Base-by-base conservation (phyloP, 2,797 vertebrate genomes). In the Buphagus erythrorhynchus region DNA sequence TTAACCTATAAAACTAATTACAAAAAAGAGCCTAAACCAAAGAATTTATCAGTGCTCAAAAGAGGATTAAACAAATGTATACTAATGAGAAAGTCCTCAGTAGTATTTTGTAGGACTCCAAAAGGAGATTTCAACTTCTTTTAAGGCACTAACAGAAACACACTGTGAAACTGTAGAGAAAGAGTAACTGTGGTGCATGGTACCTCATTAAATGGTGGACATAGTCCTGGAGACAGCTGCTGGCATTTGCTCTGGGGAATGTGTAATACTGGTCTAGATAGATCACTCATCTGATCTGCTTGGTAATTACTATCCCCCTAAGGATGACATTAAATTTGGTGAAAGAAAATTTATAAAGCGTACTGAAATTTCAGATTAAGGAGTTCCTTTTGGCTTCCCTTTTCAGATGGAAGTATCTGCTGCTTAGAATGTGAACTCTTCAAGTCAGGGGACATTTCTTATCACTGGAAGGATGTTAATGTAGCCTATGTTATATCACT, bases 1-100 rank as follows among this genome's bases (percentile, higher is more conserved):
- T 95, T 95, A 96, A 95, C 85, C 58, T 94, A 42, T 88, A 88
- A 95, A 95, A 93, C 86, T 90, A 93, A 94, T 90, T 90, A 81
- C 63, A 66, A 69, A 86, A 93, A 94, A 84, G 58, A 90, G 29
- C 45, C 91, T 74, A 94, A 95, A 95, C 61, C 57, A 61, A 83
- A 83, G 48, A 91, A 88, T 78, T 95, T 94, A 84, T 90, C 82
- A 84, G 66, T 42, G 43, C 29, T 93, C 62, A 84, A 90, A 94
- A 94, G 92, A 90, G 48, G 88, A 94, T 94, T 97, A 90, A 88
- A 69, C 22, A 88, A 83, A 48, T 51, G 15, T 63, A 62, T 66
- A 59, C 33, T 90, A 88, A 95, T 93, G 72, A 94, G 76, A 93
- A 96, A 86, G 69, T 91, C 46, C 54, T 48, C 73, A n/a, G 82